Base-by-base conservation (phyloP, 1,140 invertebrate species). In the Magallana ariakensis region DNA sequence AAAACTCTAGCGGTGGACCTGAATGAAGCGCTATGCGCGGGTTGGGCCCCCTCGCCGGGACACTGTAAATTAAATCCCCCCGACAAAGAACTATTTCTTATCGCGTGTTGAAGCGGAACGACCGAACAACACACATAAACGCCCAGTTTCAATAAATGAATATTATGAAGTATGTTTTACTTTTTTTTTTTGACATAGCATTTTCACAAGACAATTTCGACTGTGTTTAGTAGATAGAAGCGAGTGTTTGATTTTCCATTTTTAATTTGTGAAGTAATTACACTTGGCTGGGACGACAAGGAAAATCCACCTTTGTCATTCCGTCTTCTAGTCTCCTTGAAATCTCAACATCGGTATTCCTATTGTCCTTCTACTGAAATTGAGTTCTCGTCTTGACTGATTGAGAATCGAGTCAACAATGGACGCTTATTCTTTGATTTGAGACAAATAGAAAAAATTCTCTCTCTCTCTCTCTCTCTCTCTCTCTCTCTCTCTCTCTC, bases 231-330 rank as follows among this genome's bases (percentile, higher is more conserved):
- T 75, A 75, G 66, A 75, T 75, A 75, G 66, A 75, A 22, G 22
- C 22, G 11, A 75, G 66, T 75, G 66, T 75, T 75, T 75, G 66
- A 75, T 75, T 75, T 75, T 75, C 66, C 66, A 75, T 75, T 75
- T 75, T 75, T 75, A 75, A 75, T 75, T 75, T 75, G 66, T 75
- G 22, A 75, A 75, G 66, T 75, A 75, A 75, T 75, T 75, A 75
- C 66, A 22, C 22, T 75, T 11, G 66, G 6, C 22, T 19, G 33
- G 66, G 33, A 75, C 66, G 66, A 33, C 22, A 75, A 75, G 22
- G 66, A 19, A 75, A 75, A 26, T 75, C 33, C 22, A 75, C 22
- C 66, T 75, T 75, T 75, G 66, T 75, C 66, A 75, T 26, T 26
- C 2, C 22, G 66, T 19, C 22, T 26, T 7, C 3, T 5, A 13